These are phyloP conservation scores for Lucifuga dentata DNA, from an alignment of 2,113 vertebrate genomes.

Conservation along the genomic window DNA sequence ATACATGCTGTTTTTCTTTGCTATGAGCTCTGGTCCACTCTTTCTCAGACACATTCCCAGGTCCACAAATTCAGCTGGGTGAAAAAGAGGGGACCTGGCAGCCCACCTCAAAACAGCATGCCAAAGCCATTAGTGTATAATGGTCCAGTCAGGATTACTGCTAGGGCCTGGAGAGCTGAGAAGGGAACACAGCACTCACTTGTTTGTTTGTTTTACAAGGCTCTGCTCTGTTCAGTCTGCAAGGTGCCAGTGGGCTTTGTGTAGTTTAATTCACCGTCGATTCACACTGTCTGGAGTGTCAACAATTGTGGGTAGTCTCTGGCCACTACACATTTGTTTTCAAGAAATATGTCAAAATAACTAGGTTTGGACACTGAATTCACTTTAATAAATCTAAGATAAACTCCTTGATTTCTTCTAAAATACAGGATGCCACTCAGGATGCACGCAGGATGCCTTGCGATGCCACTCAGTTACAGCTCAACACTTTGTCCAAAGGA, in stretches of 20 bases:
- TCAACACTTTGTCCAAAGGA: slow-evolving; percentile 3
- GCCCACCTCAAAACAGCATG: slow-evolving; percentile 59
- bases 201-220: slow-evolving; percentile 77
- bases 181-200: slow-evolving; percentile 69
- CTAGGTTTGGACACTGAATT: slow-evolving; percentile 26
- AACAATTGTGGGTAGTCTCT: slow-evolving; percentile 33
- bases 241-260: slow-evolving; percentile 75
- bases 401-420: not conserved
- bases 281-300: slow-evolving; percentile 25
- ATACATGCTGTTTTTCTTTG: slow-evolving; percentile 21
- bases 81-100: slow-evolving; percentile 67
- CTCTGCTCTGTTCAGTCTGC: slow-evolving; percentile 55
- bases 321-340: slow-evolving; percentile 28
- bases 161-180: slow-evolving; percentile 60
- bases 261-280: slow-evolving; percentile 51
- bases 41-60: slow-evolving; percentile 31
- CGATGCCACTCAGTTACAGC: slow-evolving; percentile 2
- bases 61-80: slow-evolving; percentile 42
- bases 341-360: slow-evolving; percentile 36
- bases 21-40: slow-evolving; percentile 26
- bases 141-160: slow-evolving; percentile 75
- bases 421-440: no score
- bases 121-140: slow-evolving; percentile 76
- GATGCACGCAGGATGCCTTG: no score
- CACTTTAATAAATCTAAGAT: slow-evolving; percentile 10